A percentile compares a stretch with the other conserved stretches of the same genome.
phyloP scores from a whole-genome alignment of 2,888 invertebrate genomes.

The Eremobia ochroleuca region DNA sequence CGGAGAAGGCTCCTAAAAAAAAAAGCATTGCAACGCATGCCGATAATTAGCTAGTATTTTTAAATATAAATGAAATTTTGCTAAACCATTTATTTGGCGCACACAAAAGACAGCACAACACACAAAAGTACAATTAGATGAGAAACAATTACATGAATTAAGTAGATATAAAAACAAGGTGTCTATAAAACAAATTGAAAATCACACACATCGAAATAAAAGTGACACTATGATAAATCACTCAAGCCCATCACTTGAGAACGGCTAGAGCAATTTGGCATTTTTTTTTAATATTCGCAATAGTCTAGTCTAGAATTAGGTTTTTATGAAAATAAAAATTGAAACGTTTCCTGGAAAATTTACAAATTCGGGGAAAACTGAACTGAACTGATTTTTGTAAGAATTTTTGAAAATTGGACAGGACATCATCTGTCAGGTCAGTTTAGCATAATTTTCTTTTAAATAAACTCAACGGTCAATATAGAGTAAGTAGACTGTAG shows the following conservation, averaged over 20 bases:
- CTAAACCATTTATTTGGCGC: no score
- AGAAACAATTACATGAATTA: no score
- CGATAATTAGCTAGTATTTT: neutral
- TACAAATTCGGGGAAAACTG: neutral
- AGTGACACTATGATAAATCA: no score
- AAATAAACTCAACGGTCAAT: no score
- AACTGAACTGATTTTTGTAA: neutral
- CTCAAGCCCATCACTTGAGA: neutral
- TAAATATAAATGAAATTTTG: no score
- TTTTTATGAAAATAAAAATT: neutral
- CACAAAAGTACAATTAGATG: no score
- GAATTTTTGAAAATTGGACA: neutral
- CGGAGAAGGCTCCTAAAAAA: no score
- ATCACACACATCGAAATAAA: no score
- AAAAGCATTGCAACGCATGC: neutral
- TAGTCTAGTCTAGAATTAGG: neutral
- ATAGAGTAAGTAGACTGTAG: neutral
- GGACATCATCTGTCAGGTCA: neutral
- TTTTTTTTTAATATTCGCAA: neutral
- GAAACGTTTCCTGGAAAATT: neutral
- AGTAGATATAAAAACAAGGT: no score
- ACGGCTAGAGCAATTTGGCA: neutral
- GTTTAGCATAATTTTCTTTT: neutral
- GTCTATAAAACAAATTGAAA: no score
- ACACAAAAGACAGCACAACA: no score